Conservation (phyloP, 2,888 invertebrate genomes). For the Drosophila mercatorum region DNA sequence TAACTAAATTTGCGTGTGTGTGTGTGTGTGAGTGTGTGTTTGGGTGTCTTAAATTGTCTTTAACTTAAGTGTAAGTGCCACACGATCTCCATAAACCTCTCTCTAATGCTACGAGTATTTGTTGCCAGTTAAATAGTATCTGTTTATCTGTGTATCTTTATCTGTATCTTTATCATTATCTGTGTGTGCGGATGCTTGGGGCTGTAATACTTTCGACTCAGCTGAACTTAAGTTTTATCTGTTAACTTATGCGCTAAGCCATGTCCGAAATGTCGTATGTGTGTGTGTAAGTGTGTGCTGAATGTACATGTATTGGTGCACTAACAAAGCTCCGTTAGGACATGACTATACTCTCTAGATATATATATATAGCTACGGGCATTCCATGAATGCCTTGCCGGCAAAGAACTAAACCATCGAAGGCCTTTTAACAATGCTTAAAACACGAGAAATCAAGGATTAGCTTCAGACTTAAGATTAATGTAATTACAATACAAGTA, state of each 20-base stretch:
- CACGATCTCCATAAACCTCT: constrained; percentile 29
- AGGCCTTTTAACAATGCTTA: constrained; percentile 42
- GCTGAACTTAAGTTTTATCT: constrained; percentile 40
- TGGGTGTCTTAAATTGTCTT: constrained; percentile 43
- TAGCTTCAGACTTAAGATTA: constrained; percentile 44
- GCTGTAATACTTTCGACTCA: constrained; percentile 66
- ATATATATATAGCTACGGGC: constrained; percentile 1
- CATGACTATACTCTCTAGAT: constrained; percentile 45
- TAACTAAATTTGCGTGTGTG: constrained; percentile 36
- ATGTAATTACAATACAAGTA: constrained; percentile 44
- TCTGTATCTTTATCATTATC: constrained; percentile 14
- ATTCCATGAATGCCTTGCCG: constrained; percentile 49
- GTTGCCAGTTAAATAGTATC: constrained; percentile 45
- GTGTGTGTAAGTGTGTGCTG: constrained; percentile 17
- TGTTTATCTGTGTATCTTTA: constrained; percentile 14
- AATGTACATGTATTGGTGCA: constrained; percentile 38
- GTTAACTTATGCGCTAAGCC: constrained; percentile 46
- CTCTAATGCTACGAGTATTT: constrained; percentile 71
- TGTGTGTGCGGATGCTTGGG: constrained; percentile 25
- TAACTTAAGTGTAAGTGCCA: constrained; percentile 46
- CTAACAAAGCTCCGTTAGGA: constrained; percentile 42
- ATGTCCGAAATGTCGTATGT: constrained; percentile 30
- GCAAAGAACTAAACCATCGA: constrained; percentile 18
- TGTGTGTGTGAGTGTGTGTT: constrained; percentile 3
- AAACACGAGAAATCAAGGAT: constrained; percentile 33